Evolutionary conservation across 2,888 invertebrate genomes (phyloP), one percentile per base, ranked within the genome.

Genomic region (Gisinianus flammeolus): DNA sequence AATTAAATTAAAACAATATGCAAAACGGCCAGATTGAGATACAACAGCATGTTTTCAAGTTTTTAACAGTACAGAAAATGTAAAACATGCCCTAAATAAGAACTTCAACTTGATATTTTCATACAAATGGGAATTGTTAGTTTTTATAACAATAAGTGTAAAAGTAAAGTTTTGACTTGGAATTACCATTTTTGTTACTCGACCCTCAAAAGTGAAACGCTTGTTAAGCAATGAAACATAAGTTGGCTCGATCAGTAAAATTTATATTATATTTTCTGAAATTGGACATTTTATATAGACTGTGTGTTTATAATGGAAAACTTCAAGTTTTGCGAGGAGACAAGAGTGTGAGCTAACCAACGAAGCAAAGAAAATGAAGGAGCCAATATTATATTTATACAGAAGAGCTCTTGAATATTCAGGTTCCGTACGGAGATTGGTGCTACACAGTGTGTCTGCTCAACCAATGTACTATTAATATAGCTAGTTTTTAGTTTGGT

Each of bases 191-290:
- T n/a, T n/a, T n/a, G n/a, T 35, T 35, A 8, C 44, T 6, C 44
- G 44, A 44, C 2, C 8, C 44, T 44, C 44, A 19, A 44, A 19
- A 44, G 19, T 44, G 62, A 62, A 26, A 62, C 62, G 62, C 62
- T 62, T 62, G 62, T 62, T 62, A 62, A 62, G 62, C 62, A 62
- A 62, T 62, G 28, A 62, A 62, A 62, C 62, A 62, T 26, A 62
- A 62, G 62, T 62, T 62, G 62, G 62, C 62, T 26, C 28, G 22
- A 22, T 62, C 44, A 44, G 44, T 44, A 44, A 44, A 12, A 44
- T 44, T 44, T 44, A 6, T 44, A 44, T 44, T 44, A 16, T 44
- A n/a, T n/a, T n/a, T n/a, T n/a, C n/a, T n/a, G n/a, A n/a, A n/a
- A n/a, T n/a, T n/a, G n/a, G n/a, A n/a, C n/a, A n/a, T n/a, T n/a